Evolutionary conservation across 2,797 vertebrate genomes (phyloP).

Genomic region (Phoebastria nigripes): DNA sequence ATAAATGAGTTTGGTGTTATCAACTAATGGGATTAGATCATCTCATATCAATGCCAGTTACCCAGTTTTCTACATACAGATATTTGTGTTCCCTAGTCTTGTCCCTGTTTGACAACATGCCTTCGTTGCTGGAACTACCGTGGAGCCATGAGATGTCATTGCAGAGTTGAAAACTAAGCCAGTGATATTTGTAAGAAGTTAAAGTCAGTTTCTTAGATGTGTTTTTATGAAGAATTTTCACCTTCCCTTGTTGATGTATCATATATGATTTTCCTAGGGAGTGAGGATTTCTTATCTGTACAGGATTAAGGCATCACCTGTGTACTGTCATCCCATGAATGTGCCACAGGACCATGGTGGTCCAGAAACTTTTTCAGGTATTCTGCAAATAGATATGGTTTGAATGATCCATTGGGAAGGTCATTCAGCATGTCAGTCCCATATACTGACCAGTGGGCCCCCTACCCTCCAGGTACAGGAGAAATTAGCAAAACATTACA

Average conservation of each 20-base stretch:
- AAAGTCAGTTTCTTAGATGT: background rate
- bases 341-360: background rate
- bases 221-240: background rate
- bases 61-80: background rate
- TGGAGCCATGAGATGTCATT: background rate
- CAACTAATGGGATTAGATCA: background rate
- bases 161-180: background rate
- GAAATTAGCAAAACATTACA: background rate
- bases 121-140: background rate
- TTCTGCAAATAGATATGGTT: background rate
- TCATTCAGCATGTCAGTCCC: background rate
- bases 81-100: background rate
- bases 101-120: background rate
- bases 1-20: background rate
- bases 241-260: background rate
- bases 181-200: background rate
- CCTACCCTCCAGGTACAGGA: background rate
- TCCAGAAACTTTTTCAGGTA: background rate
- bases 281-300: background rate
- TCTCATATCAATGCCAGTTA: background rate
- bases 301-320: background rate
- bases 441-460: background rate
- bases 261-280: background rate
- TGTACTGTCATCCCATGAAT: background rate
- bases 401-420: background rate